Percentiles rank a stretch among this genome's conserved stretches.
phyloP scores from a whole-genome alignment of 2,113 vertebrate species.

The Rhea americana region DNA sequence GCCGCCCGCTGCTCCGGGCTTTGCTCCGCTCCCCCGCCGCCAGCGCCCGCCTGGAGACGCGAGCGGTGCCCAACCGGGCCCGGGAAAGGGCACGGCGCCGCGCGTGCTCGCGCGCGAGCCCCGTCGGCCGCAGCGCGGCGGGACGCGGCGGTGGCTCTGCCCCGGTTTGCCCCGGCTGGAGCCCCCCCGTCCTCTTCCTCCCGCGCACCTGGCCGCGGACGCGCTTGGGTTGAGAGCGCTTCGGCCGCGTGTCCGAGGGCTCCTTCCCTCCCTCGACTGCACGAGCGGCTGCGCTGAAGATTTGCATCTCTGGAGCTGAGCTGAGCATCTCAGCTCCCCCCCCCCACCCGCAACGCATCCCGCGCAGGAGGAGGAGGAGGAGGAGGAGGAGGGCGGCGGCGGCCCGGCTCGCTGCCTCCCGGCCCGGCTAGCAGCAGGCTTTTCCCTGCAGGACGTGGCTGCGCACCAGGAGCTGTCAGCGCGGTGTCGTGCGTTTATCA shows the following conservation, averaged over 20 bases:
- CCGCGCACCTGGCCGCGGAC: background rate
- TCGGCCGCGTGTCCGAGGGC: background rate
- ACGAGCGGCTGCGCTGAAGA: background rate
- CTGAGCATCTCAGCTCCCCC: background rate
- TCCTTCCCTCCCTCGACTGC: background rate
- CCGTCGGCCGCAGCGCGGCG: background rate
- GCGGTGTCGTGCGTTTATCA: accelerated
- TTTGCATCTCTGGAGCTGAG: background rate
- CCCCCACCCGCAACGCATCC: too few species aligned
- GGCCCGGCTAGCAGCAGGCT: accelerated
- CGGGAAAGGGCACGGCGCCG: background rate
- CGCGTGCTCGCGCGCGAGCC: too few species aligned
- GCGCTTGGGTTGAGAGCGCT: background rate
- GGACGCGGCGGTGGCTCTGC: background rate
- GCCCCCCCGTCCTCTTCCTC: background rate
- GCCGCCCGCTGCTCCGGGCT: background rate
- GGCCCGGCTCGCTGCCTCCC: background rate
- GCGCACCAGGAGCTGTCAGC: background rate
- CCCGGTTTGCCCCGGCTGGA: background rate
- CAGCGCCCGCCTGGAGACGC: too few species aligned
- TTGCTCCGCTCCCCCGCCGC: background rate
- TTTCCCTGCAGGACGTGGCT: slow-evolving; percentile 10
- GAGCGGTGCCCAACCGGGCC: too few species aligned
- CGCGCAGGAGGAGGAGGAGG: background rate
- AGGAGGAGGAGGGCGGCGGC: too few species aligned